Base-by-base conservation (phyloP, 1,140 invertebrate species). In the Myzus persicae region DNA sequence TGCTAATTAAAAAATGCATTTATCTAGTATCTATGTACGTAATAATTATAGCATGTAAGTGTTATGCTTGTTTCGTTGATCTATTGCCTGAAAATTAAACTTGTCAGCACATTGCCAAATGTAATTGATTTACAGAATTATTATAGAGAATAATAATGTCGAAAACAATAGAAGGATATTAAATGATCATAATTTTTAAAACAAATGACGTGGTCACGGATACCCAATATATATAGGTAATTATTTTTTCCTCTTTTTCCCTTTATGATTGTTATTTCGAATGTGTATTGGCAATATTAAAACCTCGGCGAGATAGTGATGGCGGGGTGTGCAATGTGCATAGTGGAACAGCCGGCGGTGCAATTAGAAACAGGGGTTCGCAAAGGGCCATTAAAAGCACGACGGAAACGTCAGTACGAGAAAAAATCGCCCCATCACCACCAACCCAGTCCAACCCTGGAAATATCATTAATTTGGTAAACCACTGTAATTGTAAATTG, bases 401-500 rank as follows among this genome's bases (percentile, higher is more conserved):
- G 22, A 93, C 46, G 40, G 44, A 91, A 82, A 51, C 36, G 76
- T 84, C 91, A 51, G 42, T 51, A 36, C 67, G 67, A 84, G 36
- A 84, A 81, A 84, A 93, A 93, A 93, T 82, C 91, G 46, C 36
- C 91, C 46, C 76, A 9, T 84, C 67, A 24, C 91, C 36, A 24
- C 44, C 54, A 24, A 82, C 76, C 59, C 46, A 51, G 76, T 24
- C 90, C 14, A 31, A 48, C 67, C 90, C 9, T 36, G 42, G 36
- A 93, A 93, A 93, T 93, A 93, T 93, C 42, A 93, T 93, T 93
- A 84, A 93, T 93, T 93, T 93, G 67, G 81, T 93, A 84, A 93
- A 84, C 91, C 91, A 26, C 81, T 38, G 91, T 84, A 93, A 93
- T 93, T 93, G 67, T 81, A 81, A 91, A 93, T 82, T 40, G 76